Conservation (phyloP, 1,140 invertebrate genomes). For the Bombus impatiens region DNA sequence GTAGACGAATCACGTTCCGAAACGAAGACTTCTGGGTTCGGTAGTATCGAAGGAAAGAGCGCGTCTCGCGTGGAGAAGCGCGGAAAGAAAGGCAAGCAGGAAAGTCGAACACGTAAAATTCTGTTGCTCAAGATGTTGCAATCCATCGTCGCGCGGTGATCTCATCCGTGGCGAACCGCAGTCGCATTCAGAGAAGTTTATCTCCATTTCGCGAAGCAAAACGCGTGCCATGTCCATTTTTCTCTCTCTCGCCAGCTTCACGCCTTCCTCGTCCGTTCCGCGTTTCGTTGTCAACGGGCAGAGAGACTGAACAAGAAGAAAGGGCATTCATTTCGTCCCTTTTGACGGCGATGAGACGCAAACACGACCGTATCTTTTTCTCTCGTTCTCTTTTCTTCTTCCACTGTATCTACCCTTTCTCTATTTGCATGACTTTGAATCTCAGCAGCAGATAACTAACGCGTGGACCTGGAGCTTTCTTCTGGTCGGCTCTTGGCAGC, state of each 20-base stretch:
- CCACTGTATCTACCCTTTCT: constrained; percentile 68
- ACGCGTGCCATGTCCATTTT: constrained; percentile 35
- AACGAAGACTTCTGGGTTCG: background rate
- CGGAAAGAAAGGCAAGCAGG: background rate
- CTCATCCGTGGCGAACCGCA: constrained; percentile 35
- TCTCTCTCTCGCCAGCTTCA: background rate
- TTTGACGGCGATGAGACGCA: constrained; percentile 80
- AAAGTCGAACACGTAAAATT: constrained; percentile 44
- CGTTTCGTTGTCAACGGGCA: constrained; percentile 31
- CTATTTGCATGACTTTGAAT: constrained; percentile 80
- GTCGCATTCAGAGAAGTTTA: constrained; percentile 48
- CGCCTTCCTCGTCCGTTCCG: constrained; percentile 5
- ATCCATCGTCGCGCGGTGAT: constrained; percentile 38
- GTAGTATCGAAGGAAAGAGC: background rate
- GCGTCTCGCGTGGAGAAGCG: background rate
- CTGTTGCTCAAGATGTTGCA: constrained; percentile 39
- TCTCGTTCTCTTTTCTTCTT: constrained; percentile 9
- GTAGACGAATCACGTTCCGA: background rate
- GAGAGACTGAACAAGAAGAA: constrained; percentile 64
- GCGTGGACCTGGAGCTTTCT: constrained; percentile 48
- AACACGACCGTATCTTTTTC: constrained; percentile 71
- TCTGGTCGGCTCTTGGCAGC: background rate
- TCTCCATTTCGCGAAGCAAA: constrained; percentile 46
- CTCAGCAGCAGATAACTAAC: constrained; percentile 77
- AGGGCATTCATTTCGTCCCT: constrained; percentile 76